A percentile compares a stretch with the other conserved stretches of the same genome.
Conservation (phyloP, 2,113 vertebrate species). For the Alethe diademata region DNA sequence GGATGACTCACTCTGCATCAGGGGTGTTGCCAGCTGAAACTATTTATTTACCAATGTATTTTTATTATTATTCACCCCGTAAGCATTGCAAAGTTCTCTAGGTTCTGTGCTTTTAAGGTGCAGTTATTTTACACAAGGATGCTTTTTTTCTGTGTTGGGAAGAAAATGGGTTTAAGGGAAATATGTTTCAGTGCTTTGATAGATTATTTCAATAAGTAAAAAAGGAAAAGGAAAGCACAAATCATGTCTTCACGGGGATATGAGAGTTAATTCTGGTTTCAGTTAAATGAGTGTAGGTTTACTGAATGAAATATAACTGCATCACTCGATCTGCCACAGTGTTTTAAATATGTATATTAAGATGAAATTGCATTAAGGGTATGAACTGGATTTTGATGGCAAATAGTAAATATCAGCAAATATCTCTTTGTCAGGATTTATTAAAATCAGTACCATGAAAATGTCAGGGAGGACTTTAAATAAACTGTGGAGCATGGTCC, state of each 20-base stretch:
- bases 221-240: neutral
- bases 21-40: neutral
- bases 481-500: neutral
- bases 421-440: neutral
- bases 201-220: neutral
- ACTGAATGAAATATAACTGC: neutral
- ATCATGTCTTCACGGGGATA: neutral
- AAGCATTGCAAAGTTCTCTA: neutral
- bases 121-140: neutral
- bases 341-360: neutral
- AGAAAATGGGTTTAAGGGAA: neutral
- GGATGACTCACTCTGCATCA: neutral
- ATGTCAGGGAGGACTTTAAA: neutral
- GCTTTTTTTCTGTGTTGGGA: neutral
- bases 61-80: neutral
- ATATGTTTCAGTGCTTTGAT: neutral
- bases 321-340: fast-evolving
- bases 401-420: neutral
- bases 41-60: neutral
- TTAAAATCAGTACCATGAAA: neutral
- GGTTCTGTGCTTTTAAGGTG: neutral
- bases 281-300: neutral
- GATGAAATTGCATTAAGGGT: neutral
- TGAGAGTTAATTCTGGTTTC: neutral
- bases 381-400: neutral